Conservation (phyloP, 2,888 invertebrate genomes). For the Phorcus lineatus region DNA sequence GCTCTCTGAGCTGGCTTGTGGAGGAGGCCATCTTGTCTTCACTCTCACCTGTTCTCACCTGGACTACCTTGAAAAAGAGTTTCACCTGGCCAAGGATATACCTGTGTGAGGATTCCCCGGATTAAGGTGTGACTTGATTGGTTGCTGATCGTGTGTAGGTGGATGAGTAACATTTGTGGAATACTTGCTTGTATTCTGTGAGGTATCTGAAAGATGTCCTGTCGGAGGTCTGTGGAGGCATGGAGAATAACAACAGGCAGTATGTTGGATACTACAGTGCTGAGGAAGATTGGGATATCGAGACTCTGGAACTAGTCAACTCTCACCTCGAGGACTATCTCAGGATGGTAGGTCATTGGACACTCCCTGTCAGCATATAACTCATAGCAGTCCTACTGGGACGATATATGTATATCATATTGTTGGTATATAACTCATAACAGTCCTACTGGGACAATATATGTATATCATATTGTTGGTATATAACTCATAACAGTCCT, state of each 20-base stretch:
- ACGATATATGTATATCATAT: not conserved
- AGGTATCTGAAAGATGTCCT: conserved; percentile 10
- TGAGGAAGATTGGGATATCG: conserved; percentile 66
- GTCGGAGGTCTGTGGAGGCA: not conserved
- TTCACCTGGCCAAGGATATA: not conserved
- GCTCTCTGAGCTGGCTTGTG: not conserved
- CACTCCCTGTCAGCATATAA: not conserved
- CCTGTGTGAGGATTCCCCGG: not conserved
- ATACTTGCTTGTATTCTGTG: not conserved
- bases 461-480: too few species aligned
- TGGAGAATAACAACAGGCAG: not conserved
- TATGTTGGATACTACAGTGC: conserved; percentile 44
- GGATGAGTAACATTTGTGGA: conserved; percentile 16
- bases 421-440: too few species aligned
- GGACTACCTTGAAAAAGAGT: conserved; percentile 5
- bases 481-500: too few species aligned
- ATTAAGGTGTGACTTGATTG: not conserved
- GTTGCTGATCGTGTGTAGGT: conserved; percentile 2
- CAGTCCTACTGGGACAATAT: too few species aligned
- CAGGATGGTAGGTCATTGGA: conserved; percentile 56
- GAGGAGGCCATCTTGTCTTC: conserved; percentile 19
- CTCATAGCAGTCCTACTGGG: not conserved
- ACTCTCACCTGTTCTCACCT: not conserved
- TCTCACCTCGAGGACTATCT: conserved; percentile 62
- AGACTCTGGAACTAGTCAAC: conserved; percentile 56